phyloP scores from a whole-genome alignment of 2,888 invertebrate species.

The Polydesmus complanatus region DNA sequence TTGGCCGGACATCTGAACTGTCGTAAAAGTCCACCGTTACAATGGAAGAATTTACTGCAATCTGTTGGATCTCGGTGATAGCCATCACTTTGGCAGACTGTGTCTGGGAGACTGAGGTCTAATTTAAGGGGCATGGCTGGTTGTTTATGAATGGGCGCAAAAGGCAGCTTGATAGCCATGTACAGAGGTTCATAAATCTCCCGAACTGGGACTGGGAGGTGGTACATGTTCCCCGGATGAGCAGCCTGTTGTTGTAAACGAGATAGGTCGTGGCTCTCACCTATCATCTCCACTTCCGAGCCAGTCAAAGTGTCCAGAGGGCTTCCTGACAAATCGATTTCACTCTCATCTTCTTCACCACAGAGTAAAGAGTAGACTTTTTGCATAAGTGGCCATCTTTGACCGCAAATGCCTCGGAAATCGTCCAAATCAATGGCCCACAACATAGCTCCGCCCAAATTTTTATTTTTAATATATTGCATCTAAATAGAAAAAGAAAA shows the following conservation, averaged over 20 bases:
- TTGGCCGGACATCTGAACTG: conserved; percentile 28
- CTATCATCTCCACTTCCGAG: not conserved
- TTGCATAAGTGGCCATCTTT: conserved; percentile 15
- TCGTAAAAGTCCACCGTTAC: conserved; percentile 25
- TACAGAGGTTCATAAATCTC: conserved; percentile 2
- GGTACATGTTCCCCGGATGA: not conserved
- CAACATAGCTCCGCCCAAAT: conserved; percentile 23
- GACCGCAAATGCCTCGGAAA: conserved; percentile 25
- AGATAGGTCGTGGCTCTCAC: not conserved
- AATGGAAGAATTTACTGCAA: conserved; percentile 28
- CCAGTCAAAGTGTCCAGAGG: too few species aligned
- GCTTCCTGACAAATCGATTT: not conserved
- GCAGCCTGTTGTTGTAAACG: not conserved
- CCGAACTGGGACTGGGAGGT: not conserved
- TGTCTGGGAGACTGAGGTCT: not conserved
- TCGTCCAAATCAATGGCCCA: conserved; percentile 23
- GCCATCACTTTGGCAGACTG: conserved; percentile 20
- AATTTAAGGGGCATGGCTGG: conserved; percentile 2
- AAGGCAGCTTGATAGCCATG: conserved; percentile 11
- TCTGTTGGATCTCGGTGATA: conserved; percentile 24
- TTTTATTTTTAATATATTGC: conserved; percentile 24
- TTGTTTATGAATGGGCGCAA: conserved; percentile 9
- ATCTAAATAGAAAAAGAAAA: conserved; percentile 23
- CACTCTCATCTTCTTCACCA: not conserved
- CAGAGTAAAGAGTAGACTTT: conserved; percentile 15